Percentiles rank a stretch among this genome's conserved stretches.
These are phyloP conservation scores for Euwallacea fornicatus DNA, from an alignment of 1,140 invertebrate genomes.

Conservation along the genomic window DNA sequence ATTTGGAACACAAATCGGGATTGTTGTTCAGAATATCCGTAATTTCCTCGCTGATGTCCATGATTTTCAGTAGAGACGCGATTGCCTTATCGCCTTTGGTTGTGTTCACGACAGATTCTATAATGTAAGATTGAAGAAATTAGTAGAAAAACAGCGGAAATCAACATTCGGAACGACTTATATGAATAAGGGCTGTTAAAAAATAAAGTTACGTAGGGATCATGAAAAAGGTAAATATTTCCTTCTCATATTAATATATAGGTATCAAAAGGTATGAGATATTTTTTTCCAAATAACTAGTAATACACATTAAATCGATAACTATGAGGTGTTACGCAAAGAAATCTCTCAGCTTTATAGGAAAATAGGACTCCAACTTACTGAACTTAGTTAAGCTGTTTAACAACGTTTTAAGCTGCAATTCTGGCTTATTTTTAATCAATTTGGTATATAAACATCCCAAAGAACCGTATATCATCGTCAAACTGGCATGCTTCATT, in stretches of 20 bases:
- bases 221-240: no score
- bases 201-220: no score
- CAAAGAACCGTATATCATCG: slow-evolving; percentile 24
- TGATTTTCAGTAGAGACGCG: slow-evolving; percentile 17
- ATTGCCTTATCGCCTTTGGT: not conserved
- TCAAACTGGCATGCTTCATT: slow-evolving; percentile 9
- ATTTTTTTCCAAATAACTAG: no score
- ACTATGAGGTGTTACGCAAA: no score
- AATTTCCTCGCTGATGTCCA: slow-evolving; percentile 28
- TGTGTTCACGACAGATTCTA: not conserved
- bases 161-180: no score
- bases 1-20: slow-evolving; percentile 10
- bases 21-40: slow-evolving; percentile 11
- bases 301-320: no score
- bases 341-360: no score
- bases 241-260: no score
- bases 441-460: slow-evolving; percentile 22
- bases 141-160: no score
- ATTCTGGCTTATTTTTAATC: not conserved
- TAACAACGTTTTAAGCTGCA: slow-evolving; percentile 25
- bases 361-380: not conserved
- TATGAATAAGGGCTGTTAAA: no score
- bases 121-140: no score
- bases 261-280: no score
- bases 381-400: slow-evolving; percentile 17